Evolutionary conservation across 2,113 vertebrate genomes (phyloP).

Genomic region (Scatophagus argus): DNA sequence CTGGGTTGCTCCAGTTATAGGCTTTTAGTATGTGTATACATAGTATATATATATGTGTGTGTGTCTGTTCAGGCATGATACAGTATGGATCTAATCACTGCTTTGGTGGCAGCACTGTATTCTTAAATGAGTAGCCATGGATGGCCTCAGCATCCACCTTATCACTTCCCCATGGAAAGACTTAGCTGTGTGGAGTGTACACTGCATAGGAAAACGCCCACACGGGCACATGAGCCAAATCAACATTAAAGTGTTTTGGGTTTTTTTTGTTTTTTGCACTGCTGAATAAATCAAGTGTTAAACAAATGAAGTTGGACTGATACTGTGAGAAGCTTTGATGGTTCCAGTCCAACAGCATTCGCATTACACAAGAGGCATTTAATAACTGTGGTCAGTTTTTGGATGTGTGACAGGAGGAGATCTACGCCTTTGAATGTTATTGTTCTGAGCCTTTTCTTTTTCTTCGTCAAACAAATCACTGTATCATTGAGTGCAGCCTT

Average conservation of each 20-base stretch:
- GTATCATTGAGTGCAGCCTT: background rate
- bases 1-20: background rate
- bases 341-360: slow-evolving; percentile 45
- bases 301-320: slow-evolving; percentile 56
- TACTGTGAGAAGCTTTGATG: slow-evolving; percentile 42
- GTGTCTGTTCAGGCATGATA: background rate
- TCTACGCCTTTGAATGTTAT: slow-evolving; percentile 36
- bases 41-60: no score
- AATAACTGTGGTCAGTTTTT: slow-evolving; percentile 48
- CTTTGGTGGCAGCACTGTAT: slow-evolving; percentile 27
- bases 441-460: background rate
- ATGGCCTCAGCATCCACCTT: slow-evolving; percentile 69
- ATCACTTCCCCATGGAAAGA: slow-evolving; percentile 70
- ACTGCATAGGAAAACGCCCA: slow-evolving; percentile 79
- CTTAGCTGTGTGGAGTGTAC: slow-evolving; percentile 57
- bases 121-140: slow-evolving; percentile 55
- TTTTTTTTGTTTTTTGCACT: slow-evolving; percentile 52
- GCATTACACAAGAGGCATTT: slow-evolving; percentile 50
- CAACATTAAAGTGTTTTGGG: slow-evolving; percentile 72
- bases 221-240: slow-evolving; percentile 77
- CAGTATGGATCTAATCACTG: slow-evolving; percentile 24
- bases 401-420: slow-evolving; percentile 56
- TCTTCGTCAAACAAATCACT: background rate
- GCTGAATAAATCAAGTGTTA: slow-evolving; percentile 70
- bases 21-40: background rate